Evolutionary conservation across 2,113 vertebrate genomes (phyloP), one percentile per base, ranked within the genome.

Genomic region (Corynorhinus townsendii): DNA sequence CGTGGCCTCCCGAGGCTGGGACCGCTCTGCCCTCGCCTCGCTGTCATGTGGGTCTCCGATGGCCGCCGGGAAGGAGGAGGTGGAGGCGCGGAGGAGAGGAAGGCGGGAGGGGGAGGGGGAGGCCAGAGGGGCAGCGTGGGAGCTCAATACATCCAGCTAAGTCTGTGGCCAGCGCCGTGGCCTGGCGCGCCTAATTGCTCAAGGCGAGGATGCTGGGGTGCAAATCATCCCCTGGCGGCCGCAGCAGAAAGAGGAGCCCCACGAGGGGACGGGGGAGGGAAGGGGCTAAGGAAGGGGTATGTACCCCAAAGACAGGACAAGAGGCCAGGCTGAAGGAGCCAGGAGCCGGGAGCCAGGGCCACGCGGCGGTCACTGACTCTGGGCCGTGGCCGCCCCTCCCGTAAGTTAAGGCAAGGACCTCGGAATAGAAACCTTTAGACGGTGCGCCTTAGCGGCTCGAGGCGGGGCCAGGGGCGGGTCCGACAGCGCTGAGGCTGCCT

Each of bases 1-100:
- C 1, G 0, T 97, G 98, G 97, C 98, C 98, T 98, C 98, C 98
- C 96, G 97, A 98, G 97, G 97, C 96, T 93, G n/a, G 72, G 97
- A 95, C 98, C 66, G 38, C 96, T 93, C 96, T 95, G 98, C 95
- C 98, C 97, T 96, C 97, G 96, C 94, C 40, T 75, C 93, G 95
- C 98, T 97, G 96, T 97, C 98, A 95, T 96, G 97, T 97, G 97
- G 93, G 96, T 86, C 95, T 97, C 97, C 95, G 96, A 97, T 79
- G 93, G 97, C 97, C 75, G 71, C 95, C 75, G 85, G 89, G 94
- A 97, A 91, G 40, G 73, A 40, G 94, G 90, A 94, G 96, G n/a
- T 15, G 72, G 68, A 12, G 93, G 79, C 73, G 91, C 0, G n/a
- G 92, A 86, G 79, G 54, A 28, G 94, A 30, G 3, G 68, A 24